These are phyloP conservation scores for Magallana ariakensis DNA, from an alignment of 1,140 invertebrate genomes.

Conservation along the genomic window DNA sequence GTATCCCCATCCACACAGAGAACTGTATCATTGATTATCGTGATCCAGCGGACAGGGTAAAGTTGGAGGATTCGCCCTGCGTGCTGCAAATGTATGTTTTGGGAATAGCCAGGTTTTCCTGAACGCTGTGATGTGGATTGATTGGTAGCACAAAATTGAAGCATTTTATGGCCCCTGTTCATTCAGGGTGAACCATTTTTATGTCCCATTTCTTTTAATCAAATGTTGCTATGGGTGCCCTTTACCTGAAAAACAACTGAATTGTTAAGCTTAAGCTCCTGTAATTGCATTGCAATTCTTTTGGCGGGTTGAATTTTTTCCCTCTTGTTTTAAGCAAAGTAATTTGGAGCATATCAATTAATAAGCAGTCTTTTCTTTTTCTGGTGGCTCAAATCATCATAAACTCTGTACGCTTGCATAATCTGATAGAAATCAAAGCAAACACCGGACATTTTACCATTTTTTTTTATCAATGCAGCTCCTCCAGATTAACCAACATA, in stretches of 20 bases:
- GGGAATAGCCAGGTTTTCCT: conserved; percentile 29
- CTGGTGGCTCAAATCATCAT: conserved; percentile 7
- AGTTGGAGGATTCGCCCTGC: conserved; percentile 22
- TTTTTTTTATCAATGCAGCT: neutral
- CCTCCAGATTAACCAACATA: neutral
- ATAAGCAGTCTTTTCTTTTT: neutral
- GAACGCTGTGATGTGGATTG: conserved; percentile 12
- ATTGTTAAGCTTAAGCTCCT: neutral
- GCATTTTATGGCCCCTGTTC: conserved; percentile 20
- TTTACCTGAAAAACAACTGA: conserved; percentile 17
- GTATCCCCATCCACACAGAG: too few relatives aligned
- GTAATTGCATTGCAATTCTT: conserved; percentile 16
- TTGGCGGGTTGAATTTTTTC: neutral
- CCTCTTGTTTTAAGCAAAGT: conserved; percentile 16
- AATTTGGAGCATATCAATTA: conserved; percentile 35
- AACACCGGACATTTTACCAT: neutral
- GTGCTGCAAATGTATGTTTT: conserved; percentile 27
- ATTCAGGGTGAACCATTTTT: conserved; percentile 31
- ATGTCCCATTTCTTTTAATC: conserved; percentile 34
- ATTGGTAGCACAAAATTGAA: conserved; percentile 36
- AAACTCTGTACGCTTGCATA: conserved; percentile 28
- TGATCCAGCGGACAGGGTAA: neutral
- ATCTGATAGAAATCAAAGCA: conserved; percentile 35
- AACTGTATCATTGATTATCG: too few relatives aligned
- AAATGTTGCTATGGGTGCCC: conserved; percentile 12